phyloP scores from a whole-genome alignment of 2,113 vertebrate species.

The Charina bottae region DNA sequence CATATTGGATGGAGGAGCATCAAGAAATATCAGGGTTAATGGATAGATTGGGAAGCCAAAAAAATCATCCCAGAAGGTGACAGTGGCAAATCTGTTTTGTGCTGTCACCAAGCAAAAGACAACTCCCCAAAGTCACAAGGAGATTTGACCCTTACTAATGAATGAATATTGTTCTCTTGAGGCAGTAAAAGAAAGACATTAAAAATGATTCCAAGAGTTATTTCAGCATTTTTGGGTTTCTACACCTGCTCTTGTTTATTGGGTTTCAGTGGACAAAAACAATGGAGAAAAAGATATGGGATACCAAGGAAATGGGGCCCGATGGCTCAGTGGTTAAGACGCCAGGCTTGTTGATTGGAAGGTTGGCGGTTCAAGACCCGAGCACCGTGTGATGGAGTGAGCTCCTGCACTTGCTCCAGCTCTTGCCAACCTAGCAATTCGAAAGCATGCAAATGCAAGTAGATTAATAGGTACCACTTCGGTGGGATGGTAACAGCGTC shows the following conservation, averaged over 20 bases:
- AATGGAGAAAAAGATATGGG: neutral
- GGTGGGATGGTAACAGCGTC: too few relatives aligned
- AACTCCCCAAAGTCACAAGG: neutral
- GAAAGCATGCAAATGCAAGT: too few relatives aligned
- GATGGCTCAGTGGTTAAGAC: too few relatives aligned
- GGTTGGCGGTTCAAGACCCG: too few relatives aligned
- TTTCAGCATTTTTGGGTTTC: neutral
- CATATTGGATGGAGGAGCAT: too few relatives aligned
- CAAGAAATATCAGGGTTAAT: too few relatives aligned
- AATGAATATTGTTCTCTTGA: neutral
- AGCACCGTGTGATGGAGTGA: too few relatives aligned
- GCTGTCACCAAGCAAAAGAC: neutral
- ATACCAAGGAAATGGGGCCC: neutral
- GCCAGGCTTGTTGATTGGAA: too few relatives aligned
- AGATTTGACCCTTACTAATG: neutral
- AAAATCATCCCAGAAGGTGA: neutral
- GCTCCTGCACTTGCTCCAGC: too few relatives aligned
- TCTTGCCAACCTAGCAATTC: too few relatives aligned
- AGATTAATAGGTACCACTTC: too few relatives aligned
- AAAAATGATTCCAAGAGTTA: neutral
- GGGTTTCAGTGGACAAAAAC: neutral
- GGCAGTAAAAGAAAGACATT: neutral
- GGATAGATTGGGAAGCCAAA: neutral
- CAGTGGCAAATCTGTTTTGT: neutral
- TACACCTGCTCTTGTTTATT: neutral